Evolutionary conservation across 2,888 invertebrate genomes (phyloP), one percentile per base, ranked within the genome.

Genomic region (Protophormia terraenovae): DNA sequence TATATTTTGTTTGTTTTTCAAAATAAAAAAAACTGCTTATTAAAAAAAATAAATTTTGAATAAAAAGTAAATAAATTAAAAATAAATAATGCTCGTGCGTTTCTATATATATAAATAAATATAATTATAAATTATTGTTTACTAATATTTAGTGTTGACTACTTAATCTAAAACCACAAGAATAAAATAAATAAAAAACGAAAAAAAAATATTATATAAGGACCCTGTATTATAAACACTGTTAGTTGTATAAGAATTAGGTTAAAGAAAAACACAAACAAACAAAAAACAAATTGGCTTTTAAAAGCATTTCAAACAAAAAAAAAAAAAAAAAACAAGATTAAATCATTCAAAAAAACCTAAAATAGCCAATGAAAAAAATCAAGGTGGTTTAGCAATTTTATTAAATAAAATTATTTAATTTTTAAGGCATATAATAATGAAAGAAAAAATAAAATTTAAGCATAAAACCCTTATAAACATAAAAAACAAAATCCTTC

Each of bases 381-480:
- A 89, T 88, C 89, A 89, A 89, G 89, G 89, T 91, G 91, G 85
- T 85, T 91, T 91, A 91, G 90, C 90, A 90, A 90, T 91, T 91
- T 91, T 91, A 90, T 90, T 90, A 89, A 90, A 90, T 90, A 91
- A 90, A 90, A 90, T 90, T 89, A 90, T 86, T 78, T 86, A 87
- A 75, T 78, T 85, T 81, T 82, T 85, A 85, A 83, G 83, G 80
- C 45, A 86, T 85, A 87, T 82, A 86, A 87, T 83, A 79, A 83
- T 86, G 88, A 87, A 80, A 86, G 71, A 38, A 24, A 67, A 86
- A 80, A 76, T 69, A 47, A 82, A 79, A 87, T 84, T 84, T 86
- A 83, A 82, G 81, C 64, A 72, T 82, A 85, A 83, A 76, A 73
- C 78, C 82, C 67, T 71, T 71, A 60, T 60, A 58, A 60, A 55